phyloP scores from a whole-genome alignment of 2,888 invertebrate genomes.

The Campoletis raptor region DNA sequence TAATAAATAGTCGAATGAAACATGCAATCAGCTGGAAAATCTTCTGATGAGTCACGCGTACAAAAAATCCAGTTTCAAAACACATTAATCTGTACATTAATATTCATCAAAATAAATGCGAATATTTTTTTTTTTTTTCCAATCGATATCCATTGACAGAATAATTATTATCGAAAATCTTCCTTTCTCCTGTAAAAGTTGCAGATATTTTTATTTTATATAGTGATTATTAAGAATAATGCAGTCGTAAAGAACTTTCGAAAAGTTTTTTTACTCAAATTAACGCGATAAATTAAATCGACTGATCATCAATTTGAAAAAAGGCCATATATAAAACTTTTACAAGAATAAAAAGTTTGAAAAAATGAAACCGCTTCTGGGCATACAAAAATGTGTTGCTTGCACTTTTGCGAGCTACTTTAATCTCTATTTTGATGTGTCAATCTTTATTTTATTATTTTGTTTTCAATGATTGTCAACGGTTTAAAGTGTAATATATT shows the following conservation, averaged over 20 bases:
- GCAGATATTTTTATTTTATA: not conserved
- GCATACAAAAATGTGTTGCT: not conserved
- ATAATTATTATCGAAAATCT: not conserved
- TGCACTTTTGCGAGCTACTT: not conserved
- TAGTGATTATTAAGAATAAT: not conserved
- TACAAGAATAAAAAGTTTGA: not conserved
- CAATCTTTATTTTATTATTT: not conserved
- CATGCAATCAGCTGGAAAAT: constrained; percentile 25
- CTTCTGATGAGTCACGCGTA: constrained; percentile 15
- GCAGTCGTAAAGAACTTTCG: not conserved
- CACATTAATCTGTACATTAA: constrained; percentile 10
- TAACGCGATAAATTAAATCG: not conserved
- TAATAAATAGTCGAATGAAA: not conserved
- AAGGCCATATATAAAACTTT: not conserved
- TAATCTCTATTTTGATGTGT: not conserved
- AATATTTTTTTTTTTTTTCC: not conserved
- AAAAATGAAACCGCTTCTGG: not conserved
- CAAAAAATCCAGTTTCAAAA: not conserved
- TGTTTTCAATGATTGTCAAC: not conserved
- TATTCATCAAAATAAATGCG: not conserved
- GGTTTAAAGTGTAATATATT: not conserved
- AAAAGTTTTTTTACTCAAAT: not conserved
- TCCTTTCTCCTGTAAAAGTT: not conserved
- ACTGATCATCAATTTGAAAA: not conserved
- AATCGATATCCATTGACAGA: not conserved